Conservation (phyloP, 2,888 invertebrate genomes). For the Aleiodes alternator region DNA sequence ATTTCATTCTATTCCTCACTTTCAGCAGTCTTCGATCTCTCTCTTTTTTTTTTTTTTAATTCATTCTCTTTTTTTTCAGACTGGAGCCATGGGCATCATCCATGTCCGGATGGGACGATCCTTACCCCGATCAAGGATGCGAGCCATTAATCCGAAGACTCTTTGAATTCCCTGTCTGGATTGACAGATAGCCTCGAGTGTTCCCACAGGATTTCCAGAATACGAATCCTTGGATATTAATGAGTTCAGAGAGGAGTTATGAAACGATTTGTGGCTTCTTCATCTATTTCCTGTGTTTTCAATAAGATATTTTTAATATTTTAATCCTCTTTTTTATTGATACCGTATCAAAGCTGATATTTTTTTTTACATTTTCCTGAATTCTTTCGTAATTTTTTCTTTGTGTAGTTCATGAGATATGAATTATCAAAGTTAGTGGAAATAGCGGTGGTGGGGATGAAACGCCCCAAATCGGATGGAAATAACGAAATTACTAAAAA, state of each 20-base stretch:
- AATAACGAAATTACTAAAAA: no score
- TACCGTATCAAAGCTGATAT: no score
- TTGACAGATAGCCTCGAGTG: constrained; percentile 74
- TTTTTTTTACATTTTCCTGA: no score
- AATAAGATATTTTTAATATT: not conserved
- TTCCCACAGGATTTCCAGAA: constrained; percentile 63
- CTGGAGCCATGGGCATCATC: constrained; percentile 27
- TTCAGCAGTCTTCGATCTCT: constrained; percentile 41
- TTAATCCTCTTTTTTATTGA: not conserved
- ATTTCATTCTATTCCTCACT: constrained; percentile 32
- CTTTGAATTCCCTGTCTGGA: constrained; percentile 71
- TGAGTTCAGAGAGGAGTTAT: not conserved
- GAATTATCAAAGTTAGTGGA: no score
- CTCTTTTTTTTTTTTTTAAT: constrained; percentile 40
- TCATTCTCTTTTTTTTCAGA: constrained; percentile 6
- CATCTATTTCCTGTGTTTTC: constrained; percentile 4
- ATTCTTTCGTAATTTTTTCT: no score
- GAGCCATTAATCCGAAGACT: constrained; percentile 74
- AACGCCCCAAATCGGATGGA: no score
- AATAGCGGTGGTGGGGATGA: no score
- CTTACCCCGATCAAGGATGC: constrained; percentile 69
- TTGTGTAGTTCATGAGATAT: no score
- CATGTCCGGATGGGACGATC: constrained; percentile 65
- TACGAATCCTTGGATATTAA: constrained; percentile 17
- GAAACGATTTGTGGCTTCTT: not conserved